Evolutionary conservation across 2,797 vertebrate genomes (phyloP).

Genomic region (Etheostoma perlongum): DNA sequence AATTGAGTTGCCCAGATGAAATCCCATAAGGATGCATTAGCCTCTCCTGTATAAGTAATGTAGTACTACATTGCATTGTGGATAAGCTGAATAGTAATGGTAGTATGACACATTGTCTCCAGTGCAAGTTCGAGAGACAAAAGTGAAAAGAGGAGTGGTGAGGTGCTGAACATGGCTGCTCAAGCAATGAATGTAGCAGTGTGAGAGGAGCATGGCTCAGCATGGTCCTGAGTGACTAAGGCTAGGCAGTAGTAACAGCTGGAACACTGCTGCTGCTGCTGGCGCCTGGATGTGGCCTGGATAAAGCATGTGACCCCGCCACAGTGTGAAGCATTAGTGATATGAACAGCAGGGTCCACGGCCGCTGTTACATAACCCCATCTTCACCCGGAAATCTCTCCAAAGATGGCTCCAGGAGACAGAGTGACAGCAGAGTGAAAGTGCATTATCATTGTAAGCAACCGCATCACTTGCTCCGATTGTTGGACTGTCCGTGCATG

Average conservation of each 20-base stretch:
- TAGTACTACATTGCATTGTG: not conserved
- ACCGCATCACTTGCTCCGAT: slow-evolving; percentile 49
- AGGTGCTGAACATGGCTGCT: slow-evolving; percentile 55
- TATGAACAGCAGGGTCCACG: slow-evolving; percentile 82
- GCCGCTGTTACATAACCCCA: slow-evolving; percentile 75
- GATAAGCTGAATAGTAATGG: not conserved
- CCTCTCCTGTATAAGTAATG: not conserved
- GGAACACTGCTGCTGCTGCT: slow-evolving; percentile 71
- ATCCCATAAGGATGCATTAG: not conserved
- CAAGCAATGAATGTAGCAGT: slow-evolving; percentile 35
- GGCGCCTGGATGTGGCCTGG: slow-evolving; percentile 79
- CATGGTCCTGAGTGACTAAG: slow-evolving; percentile 67
- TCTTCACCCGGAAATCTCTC: slow-evolving; percentile 80
- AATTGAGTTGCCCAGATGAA: not conserved
- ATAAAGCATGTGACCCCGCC: slow-evolving; percentile 78
- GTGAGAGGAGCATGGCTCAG: slow-evolving; percentile 60
- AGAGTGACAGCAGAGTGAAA: slow-evolving; percentile 67
- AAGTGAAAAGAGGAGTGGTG: slow-evolving; percentile 17
- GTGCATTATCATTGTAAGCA: slow-evolving; percentile 73
- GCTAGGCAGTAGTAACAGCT: slow-evolving; percentile 81
- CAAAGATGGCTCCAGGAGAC: slow-evolving; percentile 70
- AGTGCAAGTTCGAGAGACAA: not conserved
- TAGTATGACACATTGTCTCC: not conserved
- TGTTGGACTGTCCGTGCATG: slow-evolving; percentile 47
- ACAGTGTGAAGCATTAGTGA: slow-evolving; percentile 83